Conservation (phyloP, 2,113 vertebrate species). For the Leptodactylus fuscus region DNA sequence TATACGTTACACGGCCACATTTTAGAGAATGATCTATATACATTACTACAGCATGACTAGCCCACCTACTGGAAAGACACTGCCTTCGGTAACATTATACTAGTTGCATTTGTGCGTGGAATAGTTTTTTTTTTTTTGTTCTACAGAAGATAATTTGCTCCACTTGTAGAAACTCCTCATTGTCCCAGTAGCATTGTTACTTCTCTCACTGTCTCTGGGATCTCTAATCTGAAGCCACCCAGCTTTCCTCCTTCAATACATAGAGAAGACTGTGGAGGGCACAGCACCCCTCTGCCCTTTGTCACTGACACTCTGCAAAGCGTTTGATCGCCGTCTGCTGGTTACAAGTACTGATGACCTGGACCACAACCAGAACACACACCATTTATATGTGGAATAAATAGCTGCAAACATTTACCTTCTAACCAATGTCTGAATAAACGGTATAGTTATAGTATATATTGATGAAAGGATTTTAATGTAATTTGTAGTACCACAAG, state of each 20-base stretch:
- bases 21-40: too few species aligned
- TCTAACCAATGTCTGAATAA: not conserved
- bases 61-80: not conserved
- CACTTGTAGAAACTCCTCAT: not conserved
- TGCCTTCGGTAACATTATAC: not conserved
- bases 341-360: conserved; percentile 57
- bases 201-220: not conserved
- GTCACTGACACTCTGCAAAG: conserved; percentile 56
- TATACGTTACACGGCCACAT: not conserved
- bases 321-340: conserved; percentile 90
- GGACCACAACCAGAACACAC: not conserved
- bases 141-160: not conserved
- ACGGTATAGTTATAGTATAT: too few species aligned
- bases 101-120: not conserved
- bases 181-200: not conserved
- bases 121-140: not conserved
- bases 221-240: not conserved
- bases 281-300: not conserved
- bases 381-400: not conserved
- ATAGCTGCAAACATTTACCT: not conserved
- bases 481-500: not conserved
- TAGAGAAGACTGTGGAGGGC: not conserved
- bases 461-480: too few species aligned
- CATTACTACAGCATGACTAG: not conserved
- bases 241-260: not conserved